These are phyloP conservation scores for Salminus brasiliensis DNA, from an alignment of 2,113 vertebrate genomes.

Conservation along the genomic window DNA sequence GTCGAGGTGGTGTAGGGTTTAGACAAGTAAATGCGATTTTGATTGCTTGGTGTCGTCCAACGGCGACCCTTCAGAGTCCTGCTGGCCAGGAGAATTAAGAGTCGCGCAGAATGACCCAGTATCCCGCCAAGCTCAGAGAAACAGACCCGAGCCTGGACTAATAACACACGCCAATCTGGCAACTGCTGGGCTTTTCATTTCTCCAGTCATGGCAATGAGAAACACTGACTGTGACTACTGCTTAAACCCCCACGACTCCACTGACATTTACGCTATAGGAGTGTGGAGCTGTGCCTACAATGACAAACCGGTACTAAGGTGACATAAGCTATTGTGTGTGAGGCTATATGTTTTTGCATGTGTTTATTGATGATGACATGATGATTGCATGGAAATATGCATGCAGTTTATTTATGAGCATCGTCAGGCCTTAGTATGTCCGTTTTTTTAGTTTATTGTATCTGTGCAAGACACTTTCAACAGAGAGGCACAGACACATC, in stretches of 20 bases:
- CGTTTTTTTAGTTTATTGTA: neutral
- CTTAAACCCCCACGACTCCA: constrained; percentile 21
- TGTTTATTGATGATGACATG: neutral
- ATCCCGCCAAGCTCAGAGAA: constrained; percentile 28
- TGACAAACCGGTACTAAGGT: neutral
- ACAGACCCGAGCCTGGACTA: constrained; percentile 26
- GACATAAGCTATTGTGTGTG: neutral
- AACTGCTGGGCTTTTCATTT: constrained; percentile 51
- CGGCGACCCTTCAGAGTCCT: constrained; percentile 49
- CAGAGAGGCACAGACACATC: neutral
- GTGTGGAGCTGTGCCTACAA: constrained; percentile 14
- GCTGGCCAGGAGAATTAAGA: constrained; percentile 57
- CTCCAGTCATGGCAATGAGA: constrained; percentile 10
- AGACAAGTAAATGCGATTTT: constrained; percentile 65
- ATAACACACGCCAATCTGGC: constrained; percentile 42
- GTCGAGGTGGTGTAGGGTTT: constrained; percentile 55
- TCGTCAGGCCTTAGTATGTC: neutral
- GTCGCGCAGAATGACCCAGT: constrained; percentile 42
- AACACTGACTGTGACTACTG: constrained; percentile 31
- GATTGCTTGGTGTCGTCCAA: constrained; percentile 60
- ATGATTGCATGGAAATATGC: neutral
- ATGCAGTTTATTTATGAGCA: neutral
- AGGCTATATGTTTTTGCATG: neutral
- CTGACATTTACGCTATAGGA: constrained; percentile 44
- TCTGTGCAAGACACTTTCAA: neutral